Conservation (phyloP, 2,797 vertebrate species). For the Alcedo atthis region DNA sequence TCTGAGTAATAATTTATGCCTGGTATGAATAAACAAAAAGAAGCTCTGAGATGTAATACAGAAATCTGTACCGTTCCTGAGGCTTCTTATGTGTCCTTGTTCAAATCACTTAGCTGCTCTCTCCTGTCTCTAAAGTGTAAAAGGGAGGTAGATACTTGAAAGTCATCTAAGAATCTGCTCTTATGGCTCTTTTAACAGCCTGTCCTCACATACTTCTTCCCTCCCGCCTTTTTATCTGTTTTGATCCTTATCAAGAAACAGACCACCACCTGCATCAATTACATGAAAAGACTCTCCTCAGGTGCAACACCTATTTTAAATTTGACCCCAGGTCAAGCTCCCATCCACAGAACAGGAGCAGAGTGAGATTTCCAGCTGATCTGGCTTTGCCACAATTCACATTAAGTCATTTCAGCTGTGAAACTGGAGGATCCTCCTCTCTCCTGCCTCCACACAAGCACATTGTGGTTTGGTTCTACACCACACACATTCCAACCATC, state of each 20-base stretch:
- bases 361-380: neutral
- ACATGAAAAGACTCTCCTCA: neutral
- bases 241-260: neutral
- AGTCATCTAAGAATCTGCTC: neutral
- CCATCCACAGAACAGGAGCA: neutral
- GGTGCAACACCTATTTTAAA: neutral
- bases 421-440: neutral
- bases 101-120: neutral
- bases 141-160: neutral
- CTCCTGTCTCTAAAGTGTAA: too few relatives aligned
- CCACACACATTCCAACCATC: neutral
- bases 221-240: neutral
- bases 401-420: neutral
- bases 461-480: neutral
- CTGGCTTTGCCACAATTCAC: neutral
- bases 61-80: rapidly evolving
- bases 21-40: neutral
- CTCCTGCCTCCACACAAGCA: neutral
- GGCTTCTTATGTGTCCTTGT: neutral
- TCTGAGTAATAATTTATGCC: neutral
- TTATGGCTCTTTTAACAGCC: neutral
- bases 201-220: neutral
- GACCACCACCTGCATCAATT: rapidly evolving
- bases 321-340: neutral
- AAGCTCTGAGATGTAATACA: rapidly evolving